phyloP scores from a whole-genome alignment of 2,797 vertebrate genomes.

The Acipenser oxyrinchus region DNA sequence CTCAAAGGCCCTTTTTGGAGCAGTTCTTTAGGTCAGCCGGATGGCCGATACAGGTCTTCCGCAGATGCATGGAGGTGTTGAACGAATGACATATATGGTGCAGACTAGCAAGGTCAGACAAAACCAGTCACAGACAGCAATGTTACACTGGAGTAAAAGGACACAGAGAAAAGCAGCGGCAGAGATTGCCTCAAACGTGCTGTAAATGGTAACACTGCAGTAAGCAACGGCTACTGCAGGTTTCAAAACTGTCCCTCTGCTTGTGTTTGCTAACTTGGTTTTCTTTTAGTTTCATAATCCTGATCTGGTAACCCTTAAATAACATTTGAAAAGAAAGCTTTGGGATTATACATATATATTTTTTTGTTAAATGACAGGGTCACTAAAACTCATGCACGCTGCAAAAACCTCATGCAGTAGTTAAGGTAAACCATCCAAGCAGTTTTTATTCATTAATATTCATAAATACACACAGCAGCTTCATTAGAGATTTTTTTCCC shows the following conservation, averaged over 20 bases:
- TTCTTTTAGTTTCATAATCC: slow-evolving; percentile 29
- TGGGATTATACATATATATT: slow-evolving; percentile 66
- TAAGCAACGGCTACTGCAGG: slow-evolving; percentile 45
- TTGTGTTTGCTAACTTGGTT: slow-evolving; percentile 33
- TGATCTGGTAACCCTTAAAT: slow-evolving; percentile 62
- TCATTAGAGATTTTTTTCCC: slow-evolving; percentile 85
- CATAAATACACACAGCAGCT: slow-evolving; percentile 99
- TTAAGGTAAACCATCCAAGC: slow-evolving; percentile 99
- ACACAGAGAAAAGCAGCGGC: slow-evolving; percentile 40
- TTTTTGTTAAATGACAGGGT: slow-evolving; percentile 68
- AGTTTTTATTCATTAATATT: slow-evolving; percentile 99
- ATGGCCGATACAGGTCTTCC: slow-evolving; percentile 5
- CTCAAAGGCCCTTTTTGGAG: slow-evolving; percentile 36
- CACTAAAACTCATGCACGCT: slow-evolving; percentile 96
- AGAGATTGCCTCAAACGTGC: slow-evolving; percentile 40
- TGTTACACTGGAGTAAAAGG: slow-evolving; percentile 4
- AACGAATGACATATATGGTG: slow-evolving; percentile 8
- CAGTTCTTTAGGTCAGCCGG: slow-evolving; percentile 31
- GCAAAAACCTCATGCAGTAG: slow-evolving; percentile 99
- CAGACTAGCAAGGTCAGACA: slow-evolving; percentile 11
- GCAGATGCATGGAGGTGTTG: neutral
- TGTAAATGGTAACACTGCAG: slow-evolving; percentile 19
- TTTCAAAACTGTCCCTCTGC: slow-evolving; percentile 27
- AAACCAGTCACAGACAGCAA: slow-evolving; percentile 16
- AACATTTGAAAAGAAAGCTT: slow-evolving; percentile 70